Base-by-base conservation (phyloP, 2,113 vertebrate genomes). In the Notiomystis cincta region DNA sequence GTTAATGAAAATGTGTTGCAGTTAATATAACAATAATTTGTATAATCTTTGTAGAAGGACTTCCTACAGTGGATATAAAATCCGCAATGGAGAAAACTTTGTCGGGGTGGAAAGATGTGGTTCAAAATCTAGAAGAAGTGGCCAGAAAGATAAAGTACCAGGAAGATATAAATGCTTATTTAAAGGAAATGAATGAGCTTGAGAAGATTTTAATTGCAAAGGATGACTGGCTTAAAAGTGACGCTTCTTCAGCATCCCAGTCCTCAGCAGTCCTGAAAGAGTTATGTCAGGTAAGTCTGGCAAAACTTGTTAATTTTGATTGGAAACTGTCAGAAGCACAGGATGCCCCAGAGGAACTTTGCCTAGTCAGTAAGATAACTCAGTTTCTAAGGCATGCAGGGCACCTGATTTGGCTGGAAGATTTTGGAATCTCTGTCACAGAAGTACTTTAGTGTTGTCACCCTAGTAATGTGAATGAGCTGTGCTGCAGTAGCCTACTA, bases 211-310 rank as follows among this genome's bases (percentile, higher is more conserved):
- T 99, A 64, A 95, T 47, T 82, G 96, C 97, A 12, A 98, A 98
- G 61, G 98, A 99, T 73, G 83, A 58, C 58, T 99, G 99, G 98
- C 82, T 99, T 50, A 96, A 95, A 69, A 95, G 80, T 1, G 25
- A 86, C 0, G 2, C 82, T 13, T 37, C 95, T 65, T 87, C 79
- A 15, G 37, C 80, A 40, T 91, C 95, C 25, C 93, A 96, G 44
- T 70, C 96, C 10, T 95, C 98, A 44, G 91, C 83, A 35, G 75
- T 79, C 38, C 69, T 98, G 78, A 97, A 97, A 20, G 98, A 98
- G 15, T 97, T 98, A 35, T 99, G 98, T 95, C 98, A 98, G 99
- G 99, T 99, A 95, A 97, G 96, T 40, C 44, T 91, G 70, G 33
- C 27, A 56, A 35, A 81, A 40, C 28, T 7, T 44, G n/a, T 30